These are phyloP conservation scores for Typhlichthys eigenmanni DNA, from an alignment of 2,797 vertebrate species.

Conservation along the genomic window DNA sequence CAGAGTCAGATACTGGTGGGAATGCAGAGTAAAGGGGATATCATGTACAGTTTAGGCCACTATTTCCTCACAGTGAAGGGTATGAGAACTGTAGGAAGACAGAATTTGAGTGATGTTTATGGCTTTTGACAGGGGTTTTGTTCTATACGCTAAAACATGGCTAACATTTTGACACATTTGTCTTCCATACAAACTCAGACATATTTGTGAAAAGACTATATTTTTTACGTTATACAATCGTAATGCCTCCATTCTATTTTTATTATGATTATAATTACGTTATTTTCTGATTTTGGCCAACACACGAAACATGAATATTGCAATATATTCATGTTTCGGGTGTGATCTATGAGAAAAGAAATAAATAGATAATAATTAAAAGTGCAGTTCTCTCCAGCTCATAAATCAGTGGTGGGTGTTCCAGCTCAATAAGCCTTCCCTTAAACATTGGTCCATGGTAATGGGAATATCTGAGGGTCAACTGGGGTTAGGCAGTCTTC, in stretches of 20 bases:
- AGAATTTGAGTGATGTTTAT: slow-evolving; percentile 31
- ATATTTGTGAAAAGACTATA: neutral
- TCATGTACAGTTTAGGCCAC: slow-evolving; percentile 30
- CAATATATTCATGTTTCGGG: slow-evolving; percentile 58
- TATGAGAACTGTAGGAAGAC: slow-evolving; percentile 38
- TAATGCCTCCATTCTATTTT: slow-evolving; percentile 8
- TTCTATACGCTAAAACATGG: slow-evolving; percentile 50
- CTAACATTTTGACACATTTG: slow-evolving; percentile 44
- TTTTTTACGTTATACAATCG: too few species aligned
- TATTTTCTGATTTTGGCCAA: slow-evolving; percentile 59
- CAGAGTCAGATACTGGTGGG: slow-evolving; percentile 26
- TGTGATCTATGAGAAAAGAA: slow-evolving; percentile 58
- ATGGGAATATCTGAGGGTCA: slow-evolving; percentile 84
- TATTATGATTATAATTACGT: slow-evolving; percentile 35
- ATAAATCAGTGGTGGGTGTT: slow-evolving; percentile 73
- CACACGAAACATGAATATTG: slow-evolving; percentile 23
- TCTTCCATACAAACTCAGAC: slow-evolving; percentile 35
- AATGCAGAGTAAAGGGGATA: slow-evolving; percentile 42
- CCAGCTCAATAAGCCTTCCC: slow-evolving; percentile 75
- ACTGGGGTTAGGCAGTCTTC: slow-evolving; percentile 79
- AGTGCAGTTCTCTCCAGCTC: slow-evolving; percentile 57
- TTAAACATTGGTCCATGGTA: slow-evolving; percentile 80
- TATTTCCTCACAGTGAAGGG: slow-evolving; percentile 60
- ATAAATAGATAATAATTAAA: slow-evolving; percentile 77
- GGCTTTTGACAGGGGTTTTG: slow-evolving; percentile 64